Base-by-base conservation (phyloP, 1,140 invertebrate species). In the Drosophila fuyamai region DNA sequence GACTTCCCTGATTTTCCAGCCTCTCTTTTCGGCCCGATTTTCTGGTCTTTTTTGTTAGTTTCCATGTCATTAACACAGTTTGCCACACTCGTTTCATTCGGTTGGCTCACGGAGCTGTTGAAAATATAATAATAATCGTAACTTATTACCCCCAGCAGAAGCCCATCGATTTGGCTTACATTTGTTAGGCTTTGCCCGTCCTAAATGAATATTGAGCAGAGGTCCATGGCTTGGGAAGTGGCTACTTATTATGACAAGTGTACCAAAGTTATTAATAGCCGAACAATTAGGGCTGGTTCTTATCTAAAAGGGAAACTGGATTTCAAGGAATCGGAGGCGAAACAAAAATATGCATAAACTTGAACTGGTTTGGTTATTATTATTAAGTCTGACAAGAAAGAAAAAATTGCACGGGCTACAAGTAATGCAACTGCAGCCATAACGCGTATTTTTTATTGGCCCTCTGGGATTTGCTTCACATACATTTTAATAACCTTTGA, bases 1-100 rank as follows among this genome's bases (percentile, higher is more conserved):
- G 36, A 10, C 36, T 38, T 38, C 36, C 27, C 73, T 41, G 78
- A 63, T 67, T 85, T 71, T 75, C 76, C 66, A 57, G 65, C 72
- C 46, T 35, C 44, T 62, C 67, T 51, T 55, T 51, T 50, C 43
- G 46, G 38, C 41, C 16, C 57, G 27, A 5, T 48, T 14, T 29
- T 29, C 23, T 48, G 23, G 23, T 59, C 79, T 32, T 80, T 83
- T 76, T 55, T 44, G 71, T 67, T 50, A 23, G 74, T 85, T 85
- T 85, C 70, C 79, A 84, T 85, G 82, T 82, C 82, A 86, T 86
- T 86, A 86, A 86, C 82, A 88, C 84, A 86, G 54, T 86, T 86
- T 82, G 60, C 70, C 60, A 46, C 70, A 54, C 67, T 51, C 57
- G 54, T 58, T 73, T 62, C 62, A 65, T 72, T 66, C 43, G 57